Evolutionary conservation across 2,888 invertebrate genomes (phyloP), one percentile per base, ranked within the genome.

Genomic region (Trachelus iudaicus): DNA sequence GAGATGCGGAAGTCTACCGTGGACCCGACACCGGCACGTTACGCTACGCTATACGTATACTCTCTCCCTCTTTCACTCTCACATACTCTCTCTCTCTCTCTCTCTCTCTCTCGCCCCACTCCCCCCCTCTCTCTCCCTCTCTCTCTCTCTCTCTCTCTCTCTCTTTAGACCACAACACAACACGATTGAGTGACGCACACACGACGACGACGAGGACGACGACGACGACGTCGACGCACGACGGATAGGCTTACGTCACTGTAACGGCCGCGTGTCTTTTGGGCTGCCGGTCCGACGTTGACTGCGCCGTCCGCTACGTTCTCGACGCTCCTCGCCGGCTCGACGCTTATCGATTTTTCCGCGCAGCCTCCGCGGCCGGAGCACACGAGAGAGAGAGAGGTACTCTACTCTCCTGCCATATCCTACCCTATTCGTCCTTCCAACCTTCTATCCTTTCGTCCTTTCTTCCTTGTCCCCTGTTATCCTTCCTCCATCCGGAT

Each of bases 361-460:
- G 89, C 90, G 90, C 90, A 90, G 90, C 90, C 90, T 90, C 90
- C 89, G 85, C 90, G 85, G 83, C 85, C 82, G 87, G 86, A 86
- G 85, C 86, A 84, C 81, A 83, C 80, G 75, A 83, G 81, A 69
- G 31, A 31, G 31, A 31, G 69, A 69, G 40, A 40, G 40, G 40
- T 6, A 6, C 40, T 40, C 15, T 40, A 15, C 40, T 40, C 40
- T 40, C 40, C 15, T 40, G 6, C 40, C 40, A 6, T 40, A 40
- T 40, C 40, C 40, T 40, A 15, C 40, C 40, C 15, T 15, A 40
- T 15, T 40, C 15, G 15, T 40, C 40, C 40, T 40, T 6, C 40
- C 69, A 15, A 69, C 69, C 31, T n/a, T 69, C 33, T 30, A 30
- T 30, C 30, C 69, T 12, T 31, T 33, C 30, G 33, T 69, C 69